Evolutionary conservation across 2,113 vertebrate genomes (phyloP).

Genomic region (Odobenus rosmarus): DNA sequence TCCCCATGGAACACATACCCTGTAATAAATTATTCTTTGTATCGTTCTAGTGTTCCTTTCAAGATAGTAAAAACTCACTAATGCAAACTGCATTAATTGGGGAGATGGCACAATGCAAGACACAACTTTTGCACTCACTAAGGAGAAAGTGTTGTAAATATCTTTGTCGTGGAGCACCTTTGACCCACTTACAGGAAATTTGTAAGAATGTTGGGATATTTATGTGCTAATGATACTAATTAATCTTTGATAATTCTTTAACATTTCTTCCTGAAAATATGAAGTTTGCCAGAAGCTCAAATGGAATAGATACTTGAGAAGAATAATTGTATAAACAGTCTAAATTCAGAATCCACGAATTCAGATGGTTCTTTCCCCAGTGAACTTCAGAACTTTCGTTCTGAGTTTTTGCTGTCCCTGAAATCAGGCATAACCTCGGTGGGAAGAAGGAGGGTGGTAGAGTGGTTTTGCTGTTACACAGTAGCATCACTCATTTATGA

Average conservation of each 20-base stretch:
- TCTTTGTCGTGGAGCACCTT: not conserved
- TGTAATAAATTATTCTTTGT: not conserved
- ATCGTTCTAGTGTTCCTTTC: not conserved
- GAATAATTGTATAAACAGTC: not conserved
- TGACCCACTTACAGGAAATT: not conserved
- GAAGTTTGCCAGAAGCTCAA: not conserved
- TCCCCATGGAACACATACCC: not conserved
- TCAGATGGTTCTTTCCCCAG: not conserved
- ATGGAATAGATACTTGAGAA: not conserved
- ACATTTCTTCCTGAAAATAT: not conserved
- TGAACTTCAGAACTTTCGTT: not conserved
- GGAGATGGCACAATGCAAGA: not conserved
- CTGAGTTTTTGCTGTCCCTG: not conserved
- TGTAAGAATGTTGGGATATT: not conserved
- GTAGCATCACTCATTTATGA: accelerated
- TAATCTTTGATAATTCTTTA: not conserved
- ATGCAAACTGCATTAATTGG: not conserved
- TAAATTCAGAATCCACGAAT: not conserved
- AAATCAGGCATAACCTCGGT: accelerated
- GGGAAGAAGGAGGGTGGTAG: accelerated
- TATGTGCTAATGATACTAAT: not conserved
- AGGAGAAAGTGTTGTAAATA: not conserved
- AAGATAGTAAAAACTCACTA: not conserved
- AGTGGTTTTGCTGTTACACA: accelerated
- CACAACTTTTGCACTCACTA: not conserved